These are phyloP conservation scores for Amblyjoppa fuscipennis DNA, from an alignment of 2,888 invertebrate species.

Conservation along the genomic window DNA sequence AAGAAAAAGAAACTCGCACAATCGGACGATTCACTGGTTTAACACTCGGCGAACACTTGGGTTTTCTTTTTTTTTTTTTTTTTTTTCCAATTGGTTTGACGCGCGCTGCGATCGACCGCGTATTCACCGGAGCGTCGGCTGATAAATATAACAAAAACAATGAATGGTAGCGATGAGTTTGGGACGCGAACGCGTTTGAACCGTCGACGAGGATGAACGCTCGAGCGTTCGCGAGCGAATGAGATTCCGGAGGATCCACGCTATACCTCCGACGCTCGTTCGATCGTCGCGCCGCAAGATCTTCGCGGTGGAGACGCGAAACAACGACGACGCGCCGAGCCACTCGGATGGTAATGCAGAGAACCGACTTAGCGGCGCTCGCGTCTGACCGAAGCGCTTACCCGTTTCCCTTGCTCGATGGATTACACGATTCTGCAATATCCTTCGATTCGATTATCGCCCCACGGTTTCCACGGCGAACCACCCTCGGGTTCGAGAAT, in stretches of 20 bases:
- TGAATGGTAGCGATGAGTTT: slow-evolving; percentile 27
- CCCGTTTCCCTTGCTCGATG: not conserved
- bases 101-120: not conserved
- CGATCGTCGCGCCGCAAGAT: slow-evolving; percentile 56
- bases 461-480: not conserved
- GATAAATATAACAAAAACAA: slow-evolving; percentile 62
- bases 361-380: not conserved
- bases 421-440: not conserved
- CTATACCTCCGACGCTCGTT: slow-evolving; percentile 1
- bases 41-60: slow-evolving; percentile 53
- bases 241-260: slow-evolving; percentile 59
- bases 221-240: slow-evolving; percentile 74
- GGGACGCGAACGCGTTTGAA: slow-evolving; percentile 30
- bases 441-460: not conserved
- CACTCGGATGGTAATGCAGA: slow-evolving; percentile 26
- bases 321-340: slow-evolving; percentile 34
- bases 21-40: slow-evolving; percentile 50
- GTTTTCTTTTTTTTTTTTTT: not conserved
- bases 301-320: slow-evolving; percentile 42
- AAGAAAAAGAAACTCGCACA: slow-evolving; percentile 56
- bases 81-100: slow-evolving; percentile 11
- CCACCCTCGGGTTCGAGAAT: not conserved
- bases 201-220: slow-evolving; percentile 60
- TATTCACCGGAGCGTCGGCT: slow-evolving; percentile 33
- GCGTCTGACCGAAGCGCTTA: slow-evolving; percentile 15